Evolutionary conservation across 2,888 invertebrate species (phyloP).

Genomic region (Drosophila cracens): DNA sequence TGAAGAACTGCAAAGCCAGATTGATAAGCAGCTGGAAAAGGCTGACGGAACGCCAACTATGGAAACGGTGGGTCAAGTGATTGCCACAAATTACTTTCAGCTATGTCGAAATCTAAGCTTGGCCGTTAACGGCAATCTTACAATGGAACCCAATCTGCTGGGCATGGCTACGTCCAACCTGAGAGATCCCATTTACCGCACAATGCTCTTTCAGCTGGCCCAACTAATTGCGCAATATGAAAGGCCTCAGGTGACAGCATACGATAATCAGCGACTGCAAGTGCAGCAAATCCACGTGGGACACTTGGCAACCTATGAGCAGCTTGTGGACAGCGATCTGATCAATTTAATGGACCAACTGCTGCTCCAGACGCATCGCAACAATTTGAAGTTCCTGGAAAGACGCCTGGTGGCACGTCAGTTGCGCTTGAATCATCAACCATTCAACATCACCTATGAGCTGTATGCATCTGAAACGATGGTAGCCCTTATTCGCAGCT

Average conservation of each 20-base stretch:
- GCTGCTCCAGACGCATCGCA: slow-evolving; percentile 61
- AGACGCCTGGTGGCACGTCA: slow-evolving; percentile 86
- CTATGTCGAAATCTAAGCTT: slow-evolving; percentile 41
- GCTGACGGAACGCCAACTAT: slow-evolving; percentile 5
- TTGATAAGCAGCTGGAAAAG: slow-evolving; percentile 40
- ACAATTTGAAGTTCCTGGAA: slow-evolving; percentile 61
- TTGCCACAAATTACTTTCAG: slow-evolving; percentile 45
- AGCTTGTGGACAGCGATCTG: slow-evolving; percentile 87
- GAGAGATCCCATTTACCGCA: slow-evolving; percentile 90
- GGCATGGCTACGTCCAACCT: slow-evolving; percentile 78
- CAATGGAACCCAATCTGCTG: slow-evolving; percentile 68
- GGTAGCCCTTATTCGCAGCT: slow-evolving; percentile 87
- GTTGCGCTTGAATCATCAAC: slow-evolving; percentile 89
- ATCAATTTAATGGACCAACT: slow-evolving; percentile 81
- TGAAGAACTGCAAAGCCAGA: slow-evolving; percentile 40
- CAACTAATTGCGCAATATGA: slow-evolving; percentile 87
- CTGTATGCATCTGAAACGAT: slow-evolving; percentile 86
- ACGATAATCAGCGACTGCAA: slow-evolving; percentile 83
- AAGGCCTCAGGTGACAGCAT: neutral
- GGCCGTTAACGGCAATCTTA: slow-evolving; percentile 86
- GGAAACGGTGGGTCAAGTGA: slow-evolving; percentile 24
- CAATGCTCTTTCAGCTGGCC: slow-evolving; percentile 87
- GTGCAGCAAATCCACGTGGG: slow-evolving; percentile 88
- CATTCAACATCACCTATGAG: slow-evolving; percentile 87
- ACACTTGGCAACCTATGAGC: slow-evolving; percentile 89